Evolutionary conservation across 2,113 vertebrate species (phyloP), one percentile per base, ranked within the genome.

Genomic region (Otocyon megalotis): DNA sequence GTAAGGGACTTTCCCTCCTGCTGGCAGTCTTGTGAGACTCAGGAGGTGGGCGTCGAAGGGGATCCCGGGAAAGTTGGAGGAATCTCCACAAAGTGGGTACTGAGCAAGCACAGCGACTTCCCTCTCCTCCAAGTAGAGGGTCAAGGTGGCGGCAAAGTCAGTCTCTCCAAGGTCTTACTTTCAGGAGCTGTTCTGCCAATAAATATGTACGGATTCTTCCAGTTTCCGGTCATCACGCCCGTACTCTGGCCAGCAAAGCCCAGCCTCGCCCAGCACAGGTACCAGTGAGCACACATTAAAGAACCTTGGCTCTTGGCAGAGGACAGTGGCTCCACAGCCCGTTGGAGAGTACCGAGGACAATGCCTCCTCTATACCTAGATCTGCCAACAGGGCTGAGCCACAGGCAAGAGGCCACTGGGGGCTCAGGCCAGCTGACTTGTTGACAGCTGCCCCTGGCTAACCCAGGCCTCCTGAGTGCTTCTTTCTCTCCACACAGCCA

Each of bases 291-390:
- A 56, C 17, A 56, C 56, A 58, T 10, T 32, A 22, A 82, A 84
- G 60, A 95, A 0, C 11, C 11, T 1, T 1, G 69, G 72, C 1
- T 56, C n/a, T 58, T 79, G 83, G 81, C 79, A n/a, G 26, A 67
- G 67, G 22, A 53, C 0, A 14, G 69, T 1, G 88, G 76, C 63
- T 91, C 88, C 79, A 0, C 0, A 3, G 85, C 28, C 71, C 58
- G 0, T 0, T 4, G n/a, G 48, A 24, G 37, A 82, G 30, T 19
- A 95, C 15, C 35, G 22, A 43, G 90, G 60, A 79, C 54, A 67
- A 12, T 48, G 71, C 95, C 85, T 96, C 58, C 84, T 84, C 94
- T 97, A 62, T 67, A 94, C 93, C 30, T 0, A 71, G 76, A 86
- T 11, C 62, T 89, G 6, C 60, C 76, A n/a, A 48, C 17, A 48